Evolutionary conservation across 2,797 vertebrate species (phyloP).

Genomic region (Enteromius argenteus): DNA sequence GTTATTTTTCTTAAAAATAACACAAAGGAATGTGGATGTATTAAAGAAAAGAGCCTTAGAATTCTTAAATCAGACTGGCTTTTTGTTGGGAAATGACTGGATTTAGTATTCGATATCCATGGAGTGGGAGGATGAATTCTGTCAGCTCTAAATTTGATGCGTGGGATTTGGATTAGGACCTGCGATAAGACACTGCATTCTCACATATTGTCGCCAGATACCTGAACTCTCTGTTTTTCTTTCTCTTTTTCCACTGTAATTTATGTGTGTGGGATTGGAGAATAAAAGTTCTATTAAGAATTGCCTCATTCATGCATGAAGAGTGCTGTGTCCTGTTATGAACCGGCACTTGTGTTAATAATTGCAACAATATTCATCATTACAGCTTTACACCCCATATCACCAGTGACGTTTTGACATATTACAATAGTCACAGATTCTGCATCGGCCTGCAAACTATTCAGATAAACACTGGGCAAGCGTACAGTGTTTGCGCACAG

Average conservation of each 20-base stretch:
- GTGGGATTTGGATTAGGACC: slow-evolving; percentile 20
- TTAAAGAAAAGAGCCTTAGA: neutral
- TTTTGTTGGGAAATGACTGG: slow-evolving; percentile 10
- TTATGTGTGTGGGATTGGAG: slow-evolving; percentile 5
- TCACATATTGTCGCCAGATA: slow-evolving; percentile 27
- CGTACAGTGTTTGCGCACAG: neutral
- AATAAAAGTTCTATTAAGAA: slow-evolving; percentile 4
- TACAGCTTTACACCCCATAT: neutral
- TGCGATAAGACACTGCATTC: slow-evolving; percentile 4
- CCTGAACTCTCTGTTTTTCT: slow-evolving; percentile 7
- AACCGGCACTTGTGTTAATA: slow-evolving; percentile 2
- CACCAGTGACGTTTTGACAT: neutral
- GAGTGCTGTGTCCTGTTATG: neutral
- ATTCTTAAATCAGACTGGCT: neutral
- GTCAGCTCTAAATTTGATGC: slow-evolving; percentile 25
- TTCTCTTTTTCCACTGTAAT: neutral
- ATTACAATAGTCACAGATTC: neutral
- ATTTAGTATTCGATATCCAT: slow-evolving; percentile 2
- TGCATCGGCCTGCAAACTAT: neutral
- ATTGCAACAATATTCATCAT: slow-evolving; percentile 9
- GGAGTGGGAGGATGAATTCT: neutral
- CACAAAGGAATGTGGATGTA: neutral
- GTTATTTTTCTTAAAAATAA: neutral
- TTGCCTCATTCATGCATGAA: slow-evolving; percentile 1
- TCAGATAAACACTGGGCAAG: slow-evolving; percentile 6